Evolutionary conservation across 2,888 invertebrate genomes (phyloP).

Genomic region (Malthinus seriepunctatus): DNA sequence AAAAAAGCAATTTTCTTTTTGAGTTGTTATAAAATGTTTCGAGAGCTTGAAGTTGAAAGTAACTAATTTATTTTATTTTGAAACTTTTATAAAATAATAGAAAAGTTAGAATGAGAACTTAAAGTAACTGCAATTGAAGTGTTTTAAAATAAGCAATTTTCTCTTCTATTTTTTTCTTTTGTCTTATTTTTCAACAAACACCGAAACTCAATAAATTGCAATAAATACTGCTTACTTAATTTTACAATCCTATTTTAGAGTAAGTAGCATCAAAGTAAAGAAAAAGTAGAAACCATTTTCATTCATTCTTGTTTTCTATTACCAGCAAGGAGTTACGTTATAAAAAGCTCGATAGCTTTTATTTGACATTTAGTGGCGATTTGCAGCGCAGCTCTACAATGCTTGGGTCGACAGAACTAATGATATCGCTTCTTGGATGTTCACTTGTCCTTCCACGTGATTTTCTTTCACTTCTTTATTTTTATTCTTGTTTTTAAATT

Average conservation of each 20-base stretch:
- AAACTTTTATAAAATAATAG: background rate
- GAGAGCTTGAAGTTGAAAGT: background rate
- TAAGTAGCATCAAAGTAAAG: constrained; percentile 30
- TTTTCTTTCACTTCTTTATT: constrained; percentile 30
- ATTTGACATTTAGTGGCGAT: constrained; percentile 52
- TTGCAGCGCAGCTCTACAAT: constrained; percentile 42
- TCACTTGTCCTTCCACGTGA: constrained; percentile 30
- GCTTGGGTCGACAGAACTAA: constrained; percentile 42
- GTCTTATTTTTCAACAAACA: background rate
- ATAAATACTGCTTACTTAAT: constrained; percentile 35
- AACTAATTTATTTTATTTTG: background rate
- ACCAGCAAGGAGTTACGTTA: constrained; percentile 39
- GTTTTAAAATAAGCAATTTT: constrained; percentile 16
- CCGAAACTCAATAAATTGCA: constrained; percentile 22
- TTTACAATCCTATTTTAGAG: constrained; percentile 37
- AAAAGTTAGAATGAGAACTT: constrained; percentile 1
- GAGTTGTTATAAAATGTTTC: background rate
- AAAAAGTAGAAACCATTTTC: constrained; percentile 37
- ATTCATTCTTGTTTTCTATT: constrained; percentile 50
- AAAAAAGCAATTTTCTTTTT: background rate
- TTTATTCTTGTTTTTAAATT: constrained; percentile 28
- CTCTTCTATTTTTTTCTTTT: background rate
- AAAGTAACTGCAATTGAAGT: constrained; percentile 5
- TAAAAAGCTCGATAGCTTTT: constrained; percentile 50
- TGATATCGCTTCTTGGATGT: constrained; percentile 42